Conservation (phyloP, 2,113 vertebrate species). For the Ophthalmolycus amberensis region DNA sequence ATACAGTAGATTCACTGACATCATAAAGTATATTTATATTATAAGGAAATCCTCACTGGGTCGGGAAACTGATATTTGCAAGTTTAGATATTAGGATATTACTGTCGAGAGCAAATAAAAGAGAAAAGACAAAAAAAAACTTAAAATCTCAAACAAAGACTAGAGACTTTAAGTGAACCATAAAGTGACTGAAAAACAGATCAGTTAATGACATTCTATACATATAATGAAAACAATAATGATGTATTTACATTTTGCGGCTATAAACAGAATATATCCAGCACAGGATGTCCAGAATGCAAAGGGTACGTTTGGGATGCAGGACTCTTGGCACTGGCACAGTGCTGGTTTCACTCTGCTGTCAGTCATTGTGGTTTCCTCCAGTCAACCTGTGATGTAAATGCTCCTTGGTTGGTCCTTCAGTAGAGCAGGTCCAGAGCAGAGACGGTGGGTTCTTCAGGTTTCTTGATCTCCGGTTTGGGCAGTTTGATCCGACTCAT, state of each 20-base stretch:
- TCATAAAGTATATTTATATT: too few relatives aligned
- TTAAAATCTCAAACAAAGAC: background rate
- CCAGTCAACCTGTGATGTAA: background rate
- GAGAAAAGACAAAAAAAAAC: background rate
- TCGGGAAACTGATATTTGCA: background rate
- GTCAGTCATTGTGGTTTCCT: background rate
- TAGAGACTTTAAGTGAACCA: background rate
- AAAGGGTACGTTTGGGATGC: background rate
- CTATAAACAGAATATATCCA: conserved; percentile 27
- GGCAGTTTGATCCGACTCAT: conserved; percentile 90
- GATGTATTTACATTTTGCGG: conserved; percentile 24
- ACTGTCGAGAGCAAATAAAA: background rate
- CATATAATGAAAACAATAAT: conserved; percentile 8
- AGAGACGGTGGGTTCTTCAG: conserved; percentile 90
- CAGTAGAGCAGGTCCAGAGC: conserved; percentile 93
- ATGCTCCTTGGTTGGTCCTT: conserved; percentile 13
- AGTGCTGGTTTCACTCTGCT: conserved; percentile 9
- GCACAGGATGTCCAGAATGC: background rate
- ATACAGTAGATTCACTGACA: too few relatives aligned
- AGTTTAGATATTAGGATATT: background rate
- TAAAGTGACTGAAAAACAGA: background rate
- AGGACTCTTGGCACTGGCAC: conserved; percentile 17
- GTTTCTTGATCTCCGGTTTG: conserved; percentile 89
- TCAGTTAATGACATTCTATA: background rate
- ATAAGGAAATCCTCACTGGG: background rate